Evolutionary conservation across 2,797 vertebrate species (phyloP).

Genomic region (Mastacembelus armatus): DNA sequence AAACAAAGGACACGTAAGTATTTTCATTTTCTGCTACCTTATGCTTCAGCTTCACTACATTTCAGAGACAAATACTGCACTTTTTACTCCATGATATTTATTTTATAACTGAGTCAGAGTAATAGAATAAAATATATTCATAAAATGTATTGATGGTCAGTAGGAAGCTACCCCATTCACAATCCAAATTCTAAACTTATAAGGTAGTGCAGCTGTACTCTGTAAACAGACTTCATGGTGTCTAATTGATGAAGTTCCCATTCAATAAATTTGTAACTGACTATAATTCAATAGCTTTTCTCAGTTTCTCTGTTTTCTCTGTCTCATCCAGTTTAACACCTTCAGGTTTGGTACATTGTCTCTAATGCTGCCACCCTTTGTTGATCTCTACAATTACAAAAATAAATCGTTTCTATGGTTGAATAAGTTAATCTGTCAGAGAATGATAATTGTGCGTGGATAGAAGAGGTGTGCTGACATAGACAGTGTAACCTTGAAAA

Average conservation of each 20-base stretch:
- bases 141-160: too few species aligned
- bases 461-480: background rate
- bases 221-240: background rate
- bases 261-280: background rate
- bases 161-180: too few species aligned
- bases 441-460: background rate
- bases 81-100: too few species aligned
- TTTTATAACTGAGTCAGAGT: too few species aligned
- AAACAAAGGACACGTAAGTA: too few species aligned
- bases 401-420: background rate
- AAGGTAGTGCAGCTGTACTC: background rate
- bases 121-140: too few species aligned
- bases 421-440: background rate
- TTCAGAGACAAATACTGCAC: too few species aligned
- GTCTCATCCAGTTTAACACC: background rate
- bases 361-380: background rate
- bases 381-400: background rate
- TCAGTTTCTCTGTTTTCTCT: background rate
- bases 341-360: background rate
- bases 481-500: conserved; percentile 20
- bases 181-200: too few species aligned
- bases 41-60: too few species aligned
- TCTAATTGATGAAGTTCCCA: too few species aligned
- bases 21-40: too few species aligned
- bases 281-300: background rate